Evolutionary conservation across 2,113 vertebrate genomes (phyloP), one percentile per base, ranked within the genome.

Genomic region (Sarotherodon lohbergeri): DNA sequence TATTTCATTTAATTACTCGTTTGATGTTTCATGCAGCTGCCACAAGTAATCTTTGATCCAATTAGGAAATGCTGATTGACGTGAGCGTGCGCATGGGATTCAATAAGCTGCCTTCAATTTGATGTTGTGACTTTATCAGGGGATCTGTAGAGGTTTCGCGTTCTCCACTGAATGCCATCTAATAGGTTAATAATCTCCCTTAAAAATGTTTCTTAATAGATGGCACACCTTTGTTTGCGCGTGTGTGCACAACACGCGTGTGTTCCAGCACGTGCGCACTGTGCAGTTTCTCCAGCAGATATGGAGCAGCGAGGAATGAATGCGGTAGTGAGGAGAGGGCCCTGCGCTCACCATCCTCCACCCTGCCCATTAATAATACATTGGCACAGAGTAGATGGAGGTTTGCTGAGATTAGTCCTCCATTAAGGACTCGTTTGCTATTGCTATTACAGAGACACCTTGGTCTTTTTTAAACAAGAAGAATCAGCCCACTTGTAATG

Each of bases 1-100:
- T 96, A 94, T 95, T 96, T 89, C 94, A 94, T 94, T 95, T 95
- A 96, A 96, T 95, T 94, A 92, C 93, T 90, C 86, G 90, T 95
- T 95, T 94, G 93, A 94, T 96, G 94, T 95, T 94, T 91, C 91
- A 92, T 93, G 91, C 94, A 93, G 93, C 91, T 93, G 92, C 91
- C 94, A 94, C 91, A 63, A 93, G 93, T 95, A 93, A 95, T 96
- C 85, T 93, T 93, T 95, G 93, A 96, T 96, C 91, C 93, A 96
- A 93, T 95, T 94, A 95, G 89, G 89, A 90, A 88, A 90, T 78
- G 88, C 90, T 94, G 95, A 96, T 94, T 94, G 94, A 94, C 93
- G 80, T 68, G 83, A 95, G 93, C 73, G 46, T 66, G 86, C 86
- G 86, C 90, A 81, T 86, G 87, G 89, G 87, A 92, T 84, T 92